A percentile compares a stretch with the other conserved stretches of the same genome.
Evolutionary conservation across 2,888 invertebrate genomes (phyloP).

Genomic region (Aphidoletes aphidimyza): DNA sequence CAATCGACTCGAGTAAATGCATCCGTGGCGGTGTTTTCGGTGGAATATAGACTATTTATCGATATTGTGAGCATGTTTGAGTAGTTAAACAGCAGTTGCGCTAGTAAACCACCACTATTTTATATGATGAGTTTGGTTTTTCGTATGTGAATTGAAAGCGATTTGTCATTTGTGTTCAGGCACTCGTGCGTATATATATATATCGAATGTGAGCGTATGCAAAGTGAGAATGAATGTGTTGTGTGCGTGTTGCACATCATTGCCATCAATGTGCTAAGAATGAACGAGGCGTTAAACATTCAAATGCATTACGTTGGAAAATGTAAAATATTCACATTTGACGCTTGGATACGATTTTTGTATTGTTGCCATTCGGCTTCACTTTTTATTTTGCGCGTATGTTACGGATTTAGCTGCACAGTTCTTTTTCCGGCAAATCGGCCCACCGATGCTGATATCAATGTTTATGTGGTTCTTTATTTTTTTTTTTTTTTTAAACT

Average conservation of each 20-base stretch:
- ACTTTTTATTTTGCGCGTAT: background rate
- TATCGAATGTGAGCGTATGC: background rate
- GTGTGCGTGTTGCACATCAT: background rate
- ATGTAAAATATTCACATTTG: background rate
- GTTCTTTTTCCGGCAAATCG: background rate
- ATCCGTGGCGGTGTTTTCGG: background rate
- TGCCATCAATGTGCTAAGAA: background rate
- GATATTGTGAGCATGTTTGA: no score
- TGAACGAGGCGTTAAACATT: slow-evolving; percentile 1
- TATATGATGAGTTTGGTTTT: background rate
- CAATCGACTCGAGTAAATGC: background rate
- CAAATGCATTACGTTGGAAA: background rate
- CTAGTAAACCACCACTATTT: background rate
- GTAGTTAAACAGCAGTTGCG: no score
- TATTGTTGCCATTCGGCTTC: background rate
- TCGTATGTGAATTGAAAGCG: background rate
- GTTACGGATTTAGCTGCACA: no score
- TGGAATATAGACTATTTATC: background rate
- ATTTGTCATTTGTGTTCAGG: background rate
- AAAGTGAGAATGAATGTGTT: background rate
- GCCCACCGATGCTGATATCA: background rate
- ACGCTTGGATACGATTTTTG: background rate
- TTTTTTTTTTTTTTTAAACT: background rate
- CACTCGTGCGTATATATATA: no score
- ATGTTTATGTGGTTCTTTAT: background rate